Conservation (phyloP, 2,888 invertebrate species). For the Acrobasis suavella region DNA sequence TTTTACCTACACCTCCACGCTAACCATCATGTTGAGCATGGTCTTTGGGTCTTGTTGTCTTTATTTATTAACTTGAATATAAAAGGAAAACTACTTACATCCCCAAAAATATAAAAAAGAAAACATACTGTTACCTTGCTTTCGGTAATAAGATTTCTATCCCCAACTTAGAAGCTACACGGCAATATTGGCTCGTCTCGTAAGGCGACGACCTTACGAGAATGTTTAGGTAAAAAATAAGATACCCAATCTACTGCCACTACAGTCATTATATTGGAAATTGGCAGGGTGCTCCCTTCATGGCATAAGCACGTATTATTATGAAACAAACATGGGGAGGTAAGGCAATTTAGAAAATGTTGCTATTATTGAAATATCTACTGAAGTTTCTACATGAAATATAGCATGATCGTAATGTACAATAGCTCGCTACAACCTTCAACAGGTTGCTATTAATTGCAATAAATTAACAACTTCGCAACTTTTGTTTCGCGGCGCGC, state of each 20-base stretch:
- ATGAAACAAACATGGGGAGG: conserved; percentile 11
- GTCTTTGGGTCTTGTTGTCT: no score
- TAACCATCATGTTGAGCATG: no score
- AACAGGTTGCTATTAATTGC: conserved; percentile 8
- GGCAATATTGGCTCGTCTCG: background rate
- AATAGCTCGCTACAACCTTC: background rate
- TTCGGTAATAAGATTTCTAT: background rate
- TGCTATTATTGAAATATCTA: background rate
- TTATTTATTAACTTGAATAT: no score
- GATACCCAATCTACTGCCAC: background rate
- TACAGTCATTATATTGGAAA: background rate
- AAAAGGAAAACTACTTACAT: background rate
- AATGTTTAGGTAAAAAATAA: background rate
- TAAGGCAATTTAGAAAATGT: conserved; percentile 9
- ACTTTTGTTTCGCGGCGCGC: conserved; percentile 1
- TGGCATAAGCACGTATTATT: background rate
- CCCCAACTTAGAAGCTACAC: background rate
- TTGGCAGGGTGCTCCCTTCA: background rate
- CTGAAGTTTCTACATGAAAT: conserved; percentile 10
- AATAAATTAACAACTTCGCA: background rate
- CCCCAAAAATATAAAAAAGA: background rate
- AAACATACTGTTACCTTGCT: background rate
- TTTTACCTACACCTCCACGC: no score
- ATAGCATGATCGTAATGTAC: conserved; percentile 3
- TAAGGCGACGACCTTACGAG: background rate